A percentile compares a stretch with the other conserved stretches of the same genome.
Evolutionary conservation across 2,888 invertebrate genomes (phyloP).

Genomic region (Trichopria drosophilae): DNA sequence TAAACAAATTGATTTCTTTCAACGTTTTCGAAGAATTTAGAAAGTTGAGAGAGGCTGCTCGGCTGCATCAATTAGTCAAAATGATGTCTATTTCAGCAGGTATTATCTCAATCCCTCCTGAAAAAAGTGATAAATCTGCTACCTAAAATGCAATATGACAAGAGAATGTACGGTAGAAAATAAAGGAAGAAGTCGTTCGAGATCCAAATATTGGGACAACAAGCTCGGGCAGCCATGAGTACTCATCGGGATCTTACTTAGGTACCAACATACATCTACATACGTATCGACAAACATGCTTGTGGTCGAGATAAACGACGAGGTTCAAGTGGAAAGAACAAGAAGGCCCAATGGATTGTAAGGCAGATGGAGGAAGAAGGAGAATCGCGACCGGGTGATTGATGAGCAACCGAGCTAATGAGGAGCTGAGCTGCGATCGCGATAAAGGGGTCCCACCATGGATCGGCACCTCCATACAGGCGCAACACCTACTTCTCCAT

Average conservation of each 20-base stretch:
- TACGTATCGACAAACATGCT: constrained; percentile 22
- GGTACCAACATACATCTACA: constrained; percentile 9
- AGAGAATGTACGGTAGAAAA: too few species aligned
- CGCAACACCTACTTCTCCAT: constrained; percentile 39
- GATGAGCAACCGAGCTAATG: constrained; percentile 58
- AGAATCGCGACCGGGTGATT: constrained; percentile 58
- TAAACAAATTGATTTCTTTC: too few species aligned
- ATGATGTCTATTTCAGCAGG: too few species aligned
- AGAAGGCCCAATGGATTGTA: constrained; percentile 20
- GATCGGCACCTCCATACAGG: constrained; percentile 43
- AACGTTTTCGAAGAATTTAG: too few species aligned
- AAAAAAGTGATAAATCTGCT: too few species aligned
- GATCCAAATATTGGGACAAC: constrained; percentile 56
- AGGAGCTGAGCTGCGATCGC: constrained; percentile 57
- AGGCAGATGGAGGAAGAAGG: constrained; percentile 44
- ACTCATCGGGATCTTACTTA: constrained; percentile 27
- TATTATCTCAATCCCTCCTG: too few species aligned
- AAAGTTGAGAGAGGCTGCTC: too few species aligned
- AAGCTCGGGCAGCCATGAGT: constrained; percentile 33
- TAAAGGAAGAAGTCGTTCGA: constrained; percentile 13
- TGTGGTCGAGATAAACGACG: constrained; percentile 8
- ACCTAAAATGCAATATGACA: too few species aligned
- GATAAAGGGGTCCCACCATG: constrained; percentile 56
- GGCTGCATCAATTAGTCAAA: too few species aligned
- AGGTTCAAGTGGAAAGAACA: not conserved